A percentile compares a stretch with the other conserved stretches of the same genome.
These are phyloP conservation scores for Dicyrtoma fusca DNA, from an alignment of 2,888 invertebrate species.

Conservation along the genomic window DNA sequence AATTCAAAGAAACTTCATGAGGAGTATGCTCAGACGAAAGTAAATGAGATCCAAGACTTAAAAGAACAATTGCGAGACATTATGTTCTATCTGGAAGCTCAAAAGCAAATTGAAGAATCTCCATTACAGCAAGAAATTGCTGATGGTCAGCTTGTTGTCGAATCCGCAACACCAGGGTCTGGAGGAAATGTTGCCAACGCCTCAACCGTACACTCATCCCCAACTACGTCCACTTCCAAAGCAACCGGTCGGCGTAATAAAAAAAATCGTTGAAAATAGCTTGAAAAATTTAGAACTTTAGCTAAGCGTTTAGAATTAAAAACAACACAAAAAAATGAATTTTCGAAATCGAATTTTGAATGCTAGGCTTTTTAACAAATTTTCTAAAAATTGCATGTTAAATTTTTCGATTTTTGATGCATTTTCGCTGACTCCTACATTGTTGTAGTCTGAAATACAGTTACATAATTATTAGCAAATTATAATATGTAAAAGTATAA, in stretches of 20 bases:
- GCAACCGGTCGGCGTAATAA: constrained; percentile 11
- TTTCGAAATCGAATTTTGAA: no score
- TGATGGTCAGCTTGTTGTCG: constrained; percentile 66
- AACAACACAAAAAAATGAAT: no score
- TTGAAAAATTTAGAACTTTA: no score
- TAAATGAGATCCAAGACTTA: constrained; percentile 74
- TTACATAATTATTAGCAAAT: no score
- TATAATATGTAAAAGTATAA: no score
- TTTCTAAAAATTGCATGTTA: no score
- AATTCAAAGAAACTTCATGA: constrained; percentile 64
- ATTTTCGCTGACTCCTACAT: no score
- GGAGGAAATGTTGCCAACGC: background rate
- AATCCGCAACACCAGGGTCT: background rate
- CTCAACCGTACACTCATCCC: no score
- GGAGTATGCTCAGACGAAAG: constrained; percentile 60
- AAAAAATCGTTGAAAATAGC: constrained; percentile 9
- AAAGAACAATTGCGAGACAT: constrained; percentile 93
- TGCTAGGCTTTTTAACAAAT: no score
- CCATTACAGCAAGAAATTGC: constrained; percentile 66
- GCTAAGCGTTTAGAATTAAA: no score
- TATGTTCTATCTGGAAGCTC: constrained; percentile 95
- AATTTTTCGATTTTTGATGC: no score
- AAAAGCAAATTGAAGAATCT: constrained; percentile 67
- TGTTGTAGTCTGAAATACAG: no score
- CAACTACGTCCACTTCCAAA: constrained; percentile 8